These are phyloP conservation scores for Melolontha melolontha DNA, from an alignment of 2,888 invertebrate genomes.

Conservation along the genomic window DNA sequence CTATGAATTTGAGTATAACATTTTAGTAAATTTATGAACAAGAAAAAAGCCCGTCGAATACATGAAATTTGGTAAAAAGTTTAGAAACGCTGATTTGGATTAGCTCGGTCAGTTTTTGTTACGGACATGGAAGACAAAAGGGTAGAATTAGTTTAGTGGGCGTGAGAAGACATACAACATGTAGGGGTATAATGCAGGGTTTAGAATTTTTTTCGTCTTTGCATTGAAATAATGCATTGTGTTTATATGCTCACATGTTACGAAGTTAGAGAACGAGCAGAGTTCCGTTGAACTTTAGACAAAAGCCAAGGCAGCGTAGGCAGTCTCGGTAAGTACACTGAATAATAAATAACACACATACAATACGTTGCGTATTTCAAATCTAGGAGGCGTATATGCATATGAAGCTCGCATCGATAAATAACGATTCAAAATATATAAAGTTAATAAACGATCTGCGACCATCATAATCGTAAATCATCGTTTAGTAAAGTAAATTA, in stretches of 20 bases:
- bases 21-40: too few relatives aligned
- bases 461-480: slow-evolving; percentile 25
- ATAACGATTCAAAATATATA: slow-evolving; percentile 21
- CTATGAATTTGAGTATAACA: too few relatives aligned
- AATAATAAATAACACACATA: slow-evolving; percentile 29
- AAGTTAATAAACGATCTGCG: slow-evolving; percentile 12
- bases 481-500: slow-evolving; percentile 22
- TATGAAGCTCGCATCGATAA: slow-evolving; percentile 10
- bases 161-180: slow-evolving; percentile 37
- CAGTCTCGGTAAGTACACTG: slow-evolving; percentile 1
- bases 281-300: slow-evolving; percentile 17
- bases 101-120: slow-evolving; percentile 21
- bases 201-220: slow-evolving; percentile 22
- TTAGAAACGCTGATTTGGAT: not conserved
- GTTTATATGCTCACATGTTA: slow-evolving; percentile 41
- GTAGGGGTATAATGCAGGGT: slow-evolving; percentile 33
- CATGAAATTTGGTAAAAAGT: not conserved
- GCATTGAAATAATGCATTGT: slow-evolving; percentile 40
- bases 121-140: not conserved
- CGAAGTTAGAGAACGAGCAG: slow-evolving; percentile 10
- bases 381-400: slow-evolving; percentile 4
- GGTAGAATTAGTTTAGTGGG: slow-evolving; percentile 27
- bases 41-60: too few relatives aligned
- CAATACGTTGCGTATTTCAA: slow-evolving; percentile 24
- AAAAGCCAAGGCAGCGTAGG: slow-evolving; percentile 24